Evolutionary conservation across 2,113 vertebrate species (phyloP), one percentile per base, ranked within the genome.

Genomic region (Empidonax traillii): DNA sequence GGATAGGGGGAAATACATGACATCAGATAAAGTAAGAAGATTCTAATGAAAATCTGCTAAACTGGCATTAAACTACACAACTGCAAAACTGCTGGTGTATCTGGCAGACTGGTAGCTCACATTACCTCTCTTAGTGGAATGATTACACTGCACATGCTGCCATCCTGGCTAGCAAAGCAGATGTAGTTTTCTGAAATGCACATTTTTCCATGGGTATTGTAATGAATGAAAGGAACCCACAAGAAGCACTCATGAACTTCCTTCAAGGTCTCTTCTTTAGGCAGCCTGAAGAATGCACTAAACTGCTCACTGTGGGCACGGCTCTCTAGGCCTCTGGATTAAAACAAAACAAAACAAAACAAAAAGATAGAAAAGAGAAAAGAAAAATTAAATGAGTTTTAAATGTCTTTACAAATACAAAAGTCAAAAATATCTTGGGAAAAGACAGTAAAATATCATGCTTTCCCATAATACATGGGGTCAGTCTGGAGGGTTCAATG

Each of bases 151-250:
- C 99, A 99, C 13, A 99, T 98, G 97, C 97, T 99, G 63, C 99
- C 99, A 79, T 99, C 99, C 91, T 99, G 99, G 97, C 99, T 99
- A 80, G 99, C 98, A 91, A 99, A 99, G 94, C 99, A 99, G 94
- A 99, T 96, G 96, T 99, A 99, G 96, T 98, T 99, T 95, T 99
- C 99, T 10, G 99, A 99, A 73, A 99, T 97, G 83, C 98, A 99
- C 98, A 99, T 98, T 97, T 99, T 99, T 43, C 99, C 99, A 65
- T 99, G 98, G 12, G 98, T 97, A 93, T 98, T 99, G 85, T 98
- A 98, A 85, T 99, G 99, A 95, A 97, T 98, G 97, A 99, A 99
- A 90, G 99, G 99, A 84, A 99, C 98, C 99, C 99, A 99, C 62
- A 99, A 97, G 93, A 99, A 99, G 96, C 99, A 99, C 94, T 99